Evolutionary conservation across 2,113 vertebrate genomes (phyloP).

Genomic region (Calyptommatus sinebrachiatus): DNA sequence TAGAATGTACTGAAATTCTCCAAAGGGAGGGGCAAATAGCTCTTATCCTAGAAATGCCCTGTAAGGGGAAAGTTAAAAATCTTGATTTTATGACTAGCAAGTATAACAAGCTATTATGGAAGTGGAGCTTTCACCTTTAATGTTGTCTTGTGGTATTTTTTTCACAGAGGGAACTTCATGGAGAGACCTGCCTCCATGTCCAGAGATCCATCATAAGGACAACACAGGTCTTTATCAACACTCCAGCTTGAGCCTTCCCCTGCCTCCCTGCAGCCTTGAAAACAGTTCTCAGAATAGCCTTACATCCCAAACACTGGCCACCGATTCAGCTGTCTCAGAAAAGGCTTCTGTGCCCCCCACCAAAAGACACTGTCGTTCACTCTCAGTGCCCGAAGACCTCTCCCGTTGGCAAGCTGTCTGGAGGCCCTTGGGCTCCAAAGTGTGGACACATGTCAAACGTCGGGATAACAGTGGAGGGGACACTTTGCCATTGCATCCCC

Average conservation of each 20-base stretch:
- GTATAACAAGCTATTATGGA: neutral
- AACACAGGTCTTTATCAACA: conserved; percentile 54
- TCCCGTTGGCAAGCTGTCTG: conserved; percentile 82
- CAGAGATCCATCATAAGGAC: conserved; percentile 62
- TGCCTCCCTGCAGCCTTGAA: conserved; percentile 59
- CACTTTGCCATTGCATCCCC: conserved; percentile 64
- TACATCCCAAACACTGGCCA: conserved; percentile 54
- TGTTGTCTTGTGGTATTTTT: conserved; percentile 5
- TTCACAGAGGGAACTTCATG: conserved; percentile 62
- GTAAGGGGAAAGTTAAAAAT: neutral
- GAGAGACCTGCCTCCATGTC: conserved; percentile 55
- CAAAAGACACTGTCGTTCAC: conserved; percentile 85
- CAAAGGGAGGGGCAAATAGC: neutral
- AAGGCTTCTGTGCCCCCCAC: conserved; percentile 71
- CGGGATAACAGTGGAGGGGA: conserved; percentile 76
- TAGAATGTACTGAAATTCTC: neutral
- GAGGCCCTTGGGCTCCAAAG: conserved; percentile 82
- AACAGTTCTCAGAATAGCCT: conserved; percentile 49
- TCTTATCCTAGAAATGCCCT: neutral
- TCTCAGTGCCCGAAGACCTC: conserved; percentile 86
- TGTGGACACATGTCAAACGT: conserved; percentile 85
- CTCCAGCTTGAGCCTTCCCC: conserved; percentile 61
- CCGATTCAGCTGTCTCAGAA: conserved; percentile 57
- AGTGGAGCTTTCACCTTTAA: neutral
- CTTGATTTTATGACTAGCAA: neutral